Evolutionary conservation across 2,797 vertebrate species (phyloP).

Genomic region (Cossypha caffra): DNA sequence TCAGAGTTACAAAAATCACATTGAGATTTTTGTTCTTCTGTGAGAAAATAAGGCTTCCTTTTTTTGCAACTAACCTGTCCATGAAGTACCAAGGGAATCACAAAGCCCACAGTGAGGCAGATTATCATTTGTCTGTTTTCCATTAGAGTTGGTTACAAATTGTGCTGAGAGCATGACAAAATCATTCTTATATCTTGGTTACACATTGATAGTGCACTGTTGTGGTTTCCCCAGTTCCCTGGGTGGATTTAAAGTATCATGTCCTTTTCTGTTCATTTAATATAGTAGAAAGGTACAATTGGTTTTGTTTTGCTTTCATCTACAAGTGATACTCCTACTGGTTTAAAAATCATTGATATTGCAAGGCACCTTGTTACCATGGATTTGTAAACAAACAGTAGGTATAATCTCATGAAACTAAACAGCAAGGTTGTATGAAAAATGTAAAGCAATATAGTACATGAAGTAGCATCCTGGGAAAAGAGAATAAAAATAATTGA

Average conservation of each 20-base stretch:
- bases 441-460: neutral
- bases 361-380: neutral
- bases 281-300: neutral
- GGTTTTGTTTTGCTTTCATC: neutral
- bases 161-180: neutral
- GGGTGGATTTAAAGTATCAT: neutral
- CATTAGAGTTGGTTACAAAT: neutral
- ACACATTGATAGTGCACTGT: fast-evolving
- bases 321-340: neutral
- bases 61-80: neutral
- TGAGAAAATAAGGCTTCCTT: neutral
- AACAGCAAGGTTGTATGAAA: neutral
- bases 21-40: neutral
- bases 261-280: neutral
- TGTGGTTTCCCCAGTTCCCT: neutral
- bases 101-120: neutral
- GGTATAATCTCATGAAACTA: neutral
- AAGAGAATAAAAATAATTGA: neutral
- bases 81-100: neutral
- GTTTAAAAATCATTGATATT: neutral
- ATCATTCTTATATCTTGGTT: neutral
- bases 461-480: neutral
- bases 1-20: neutral
- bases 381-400: neutral
- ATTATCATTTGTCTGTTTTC: neutral